Evolutionary conservation across 2,797 vertebrate genomes (phyloP).

Genomic region (Danio kyathit): DNA sequence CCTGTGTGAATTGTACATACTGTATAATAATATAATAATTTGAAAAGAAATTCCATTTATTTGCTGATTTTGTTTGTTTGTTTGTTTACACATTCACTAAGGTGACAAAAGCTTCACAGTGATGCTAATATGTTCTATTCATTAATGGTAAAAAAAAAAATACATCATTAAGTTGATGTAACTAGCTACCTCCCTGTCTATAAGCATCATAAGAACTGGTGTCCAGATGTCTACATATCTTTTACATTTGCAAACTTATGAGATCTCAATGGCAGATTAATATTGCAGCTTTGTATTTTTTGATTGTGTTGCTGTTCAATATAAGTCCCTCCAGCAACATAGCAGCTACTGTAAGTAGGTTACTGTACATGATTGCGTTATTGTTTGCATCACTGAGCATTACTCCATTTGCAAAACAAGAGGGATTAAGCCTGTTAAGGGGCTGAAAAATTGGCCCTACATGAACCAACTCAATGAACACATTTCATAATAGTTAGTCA

Average conservation of each 20-base stretch:
- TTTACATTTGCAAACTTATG: not conserved
- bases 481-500: too few species aligned
- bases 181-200: not conserved
- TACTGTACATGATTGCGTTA: constrained; percentile 3
- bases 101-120: not conserved
- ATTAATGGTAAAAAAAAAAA: not conserved
- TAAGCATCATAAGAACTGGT: not conserved
- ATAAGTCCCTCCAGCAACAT: not conserved
- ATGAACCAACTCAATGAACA: not conserved
- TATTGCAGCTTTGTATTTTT: constrained; percentile 2
- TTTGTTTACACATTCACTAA: too few species aligned
- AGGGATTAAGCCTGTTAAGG: not conserved
- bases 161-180: not conserved
- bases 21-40: too few species aligned
- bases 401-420: not conserved
- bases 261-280: not conserved
- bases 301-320: constrained; percentile 16
- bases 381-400: not conserved
- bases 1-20: too few species aligned
- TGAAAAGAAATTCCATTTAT: too few species aligned
- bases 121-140: not conserved
- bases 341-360: not conserved
- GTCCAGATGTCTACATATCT: constrained; percentile 4
- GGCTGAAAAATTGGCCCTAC: too few species aligned
- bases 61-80: too few species aligned